These are phyloP conservation scores for Sorex maritimensis DNA, from an alignment of 2,797 vertebrate genomes.

Conservation along the genomic window DNA sequence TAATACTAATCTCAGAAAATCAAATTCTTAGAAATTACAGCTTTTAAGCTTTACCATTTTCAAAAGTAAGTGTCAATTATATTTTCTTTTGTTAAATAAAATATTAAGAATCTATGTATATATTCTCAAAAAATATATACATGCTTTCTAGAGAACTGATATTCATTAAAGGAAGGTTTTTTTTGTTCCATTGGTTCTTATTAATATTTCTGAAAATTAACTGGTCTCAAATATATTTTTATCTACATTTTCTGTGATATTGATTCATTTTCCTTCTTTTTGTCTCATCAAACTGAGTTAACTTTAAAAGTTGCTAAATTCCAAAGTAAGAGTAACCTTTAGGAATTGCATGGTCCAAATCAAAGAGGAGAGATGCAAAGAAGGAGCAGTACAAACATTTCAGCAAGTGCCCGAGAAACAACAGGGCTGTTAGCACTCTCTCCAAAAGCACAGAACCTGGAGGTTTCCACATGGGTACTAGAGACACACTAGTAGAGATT, in stretches of 20 bases:
- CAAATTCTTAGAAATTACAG: not conserved
- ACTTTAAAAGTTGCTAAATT: conserved; percentile 43
- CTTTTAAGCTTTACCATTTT: conserved; percentile 52
- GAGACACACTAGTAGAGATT: not conserved
- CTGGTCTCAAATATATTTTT: not conserved
- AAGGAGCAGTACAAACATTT: not conserved
- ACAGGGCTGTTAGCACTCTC: not conserved
- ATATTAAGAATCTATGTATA: not conserved
- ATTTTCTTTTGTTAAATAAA: not conserved
- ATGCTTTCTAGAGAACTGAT: conserved; percentile 28
- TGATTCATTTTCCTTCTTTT: not conserved
- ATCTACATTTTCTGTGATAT: conserved; percentile 10
- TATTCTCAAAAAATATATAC: not conserved
- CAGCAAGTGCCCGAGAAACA: not conserved
- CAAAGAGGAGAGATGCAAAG: not conserved
- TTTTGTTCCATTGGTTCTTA: not conserved
- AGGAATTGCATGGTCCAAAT: not conserved
- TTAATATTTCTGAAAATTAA: not conserved
- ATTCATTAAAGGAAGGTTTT: not conserved
- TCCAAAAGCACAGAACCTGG: not conserved
- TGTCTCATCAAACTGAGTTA: conserved; percentile 2
- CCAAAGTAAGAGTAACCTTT: conserved; percentile 17
- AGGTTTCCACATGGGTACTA: not conserved
- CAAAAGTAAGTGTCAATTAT: not conserved
- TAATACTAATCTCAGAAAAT: not conserved